A percentile compares a stretch with the other conserved stretches of the same genome.
These are phyloP conservation scores for Mactromeris polynyma DNA, from an alignment of 2,888 invertebrate species.

Conservation along the genomic window DNA sequence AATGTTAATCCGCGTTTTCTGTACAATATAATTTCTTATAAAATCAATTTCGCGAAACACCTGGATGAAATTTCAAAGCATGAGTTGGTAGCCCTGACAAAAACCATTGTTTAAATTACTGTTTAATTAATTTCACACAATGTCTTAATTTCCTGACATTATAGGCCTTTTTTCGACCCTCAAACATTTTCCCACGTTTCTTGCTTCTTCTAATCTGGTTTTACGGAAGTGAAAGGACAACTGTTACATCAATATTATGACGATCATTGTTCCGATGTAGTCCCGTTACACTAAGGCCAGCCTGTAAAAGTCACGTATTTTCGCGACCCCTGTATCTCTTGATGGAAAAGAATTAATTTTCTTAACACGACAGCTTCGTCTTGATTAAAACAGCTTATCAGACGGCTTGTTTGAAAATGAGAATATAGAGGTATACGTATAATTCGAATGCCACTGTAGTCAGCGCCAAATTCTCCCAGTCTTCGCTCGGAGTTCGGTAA, in stretches of 20 bases:
- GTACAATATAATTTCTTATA: too few species aligned
- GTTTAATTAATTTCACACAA: background rate
- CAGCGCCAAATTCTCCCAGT: slow-evolving; percentile 16
- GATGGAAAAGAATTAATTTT: slow-evolving; percentile 62
- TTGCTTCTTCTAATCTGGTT: slow-evolving; percentile 1
- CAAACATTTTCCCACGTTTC: slow-evolving; percentile 12
- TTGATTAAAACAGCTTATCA: slow-evolving; percentile 67
- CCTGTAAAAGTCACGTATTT: slow-evolving; percentile 43
- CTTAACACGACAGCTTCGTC: slow-evolving; percentile 54
- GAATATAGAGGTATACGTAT: slow-evolving; percentile 44
- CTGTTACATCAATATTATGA: background rate
- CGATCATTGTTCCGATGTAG: background rate
- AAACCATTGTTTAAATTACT: background rate
- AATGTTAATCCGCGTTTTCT: too few species aligned
- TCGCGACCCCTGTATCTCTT: slow-evolving; percentile 24
- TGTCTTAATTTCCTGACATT: background rate
- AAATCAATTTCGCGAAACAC: background rate
- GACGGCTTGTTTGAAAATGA: slow-evolving; percentile 34
- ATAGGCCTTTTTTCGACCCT: background rate
- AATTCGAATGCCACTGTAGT: slow-evolving; percentile 34
- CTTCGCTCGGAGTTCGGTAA: slow-evolving; percentile 19
- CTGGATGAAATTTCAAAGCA: background rate
- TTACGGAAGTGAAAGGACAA: background rate
- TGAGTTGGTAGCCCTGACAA: background rate
- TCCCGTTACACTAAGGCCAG: background rate